Conservation (phyloP, 2,888 invertebrate genomes). For the Ischnura elegans region DNA sequence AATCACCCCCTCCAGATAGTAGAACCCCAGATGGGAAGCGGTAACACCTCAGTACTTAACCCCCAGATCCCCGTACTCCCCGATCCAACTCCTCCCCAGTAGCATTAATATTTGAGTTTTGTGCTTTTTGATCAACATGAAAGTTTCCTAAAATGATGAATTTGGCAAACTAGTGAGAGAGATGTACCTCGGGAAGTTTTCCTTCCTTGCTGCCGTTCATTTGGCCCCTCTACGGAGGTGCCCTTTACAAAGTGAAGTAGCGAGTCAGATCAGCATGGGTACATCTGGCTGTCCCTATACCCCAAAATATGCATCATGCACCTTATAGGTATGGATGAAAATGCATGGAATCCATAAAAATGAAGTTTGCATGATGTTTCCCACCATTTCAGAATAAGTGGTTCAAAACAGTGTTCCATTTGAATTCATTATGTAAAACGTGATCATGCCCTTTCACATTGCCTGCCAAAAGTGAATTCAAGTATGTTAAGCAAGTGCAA, state of each 20-base stretch:
- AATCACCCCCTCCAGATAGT: neutral
- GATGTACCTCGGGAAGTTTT: neutral
- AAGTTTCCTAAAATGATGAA: neutral
- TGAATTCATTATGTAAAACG: neutral
- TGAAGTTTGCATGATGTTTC: neutral
- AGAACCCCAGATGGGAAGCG: neutral
- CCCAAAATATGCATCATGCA: conserved; percentile 12
- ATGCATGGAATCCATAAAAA: conserved; percentile 1
- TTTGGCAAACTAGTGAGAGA: conserved; percentile 4
- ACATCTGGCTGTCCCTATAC: neutral
- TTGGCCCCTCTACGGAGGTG: neutral
- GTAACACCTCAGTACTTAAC: neutral
- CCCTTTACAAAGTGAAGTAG: neutral
- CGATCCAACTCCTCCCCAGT: conserved; percentile 26
- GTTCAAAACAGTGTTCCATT: neutral
- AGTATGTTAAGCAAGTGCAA: neutral
- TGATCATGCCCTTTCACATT: conserved; percentile 8
- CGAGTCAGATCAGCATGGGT: neutral
- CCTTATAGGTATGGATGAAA: conserved; percentile 2
- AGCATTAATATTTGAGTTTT: neutral
- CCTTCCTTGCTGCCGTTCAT: conserved; percentile 12
- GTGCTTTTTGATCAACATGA: neutral
- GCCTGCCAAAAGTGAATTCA: conserved; percentile 12
- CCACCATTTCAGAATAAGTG: neutral
- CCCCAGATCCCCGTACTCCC: neutral